Base-by-base conservation (phyloP, 2,113 vertebrate species). In the Sylvilagus bachmani region DNA sequence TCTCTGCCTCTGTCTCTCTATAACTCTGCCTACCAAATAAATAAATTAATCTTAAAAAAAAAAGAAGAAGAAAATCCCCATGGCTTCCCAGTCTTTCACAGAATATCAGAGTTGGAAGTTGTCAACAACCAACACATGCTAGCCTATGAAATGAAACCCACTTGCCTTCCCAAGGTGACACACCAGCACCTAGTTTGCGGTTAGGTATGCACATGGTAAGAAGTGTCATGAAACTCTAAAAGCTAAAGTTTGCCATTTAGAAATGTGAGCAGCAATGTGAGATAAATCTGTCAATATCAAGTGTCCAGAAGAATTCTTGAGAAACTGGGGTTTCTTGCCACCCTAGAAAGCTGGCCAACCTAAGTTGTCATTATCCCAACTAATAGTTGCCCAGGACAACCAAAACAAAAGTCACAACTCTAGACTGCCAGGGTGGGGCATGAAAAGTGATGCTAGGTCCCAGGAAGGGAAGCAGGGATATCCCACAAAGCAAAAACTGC, bases 361-460 rank as follows among this genome's bases (percentile, higher is more conserved):
- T 71, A 58, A 86, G 67, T 25, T 67, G 53, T 71, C 9, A n/a
- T 19, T 10, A 75, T 36, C 53, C 16, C 22, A 27, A 94, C n/a
- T n/a, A 67, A 74, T 13, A 53, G 51, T 27, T 80, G 22, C 67
- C 71, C 29, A 79, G n/a, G 33, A 66, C 33, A 90, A 86, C 64
- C 70, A 80, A 83, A 92, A 71, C 36, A 70, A 95, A 93, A 89
- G 66, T 29, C 33, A 55, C 25, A 83, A 66, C 27, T 81, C 55
- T 44, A 83, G 74, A 86, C 70, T 84, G 21, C 29, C 79, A 84
- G 29, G 5, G 29, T 58, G 8, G 13, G 29, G 27, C n/a, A 62
- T 69, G 58, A 89, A 88, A 79, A 91, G 81, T 29, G n/a, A 91
- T 16, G 58, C 38, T 70, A 91, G 80, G 25, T 64, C 74, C 81